Base-by-base conservation (phyloP, 2,113 vertebrate genomes). In the Cairina moschata region DNA sequence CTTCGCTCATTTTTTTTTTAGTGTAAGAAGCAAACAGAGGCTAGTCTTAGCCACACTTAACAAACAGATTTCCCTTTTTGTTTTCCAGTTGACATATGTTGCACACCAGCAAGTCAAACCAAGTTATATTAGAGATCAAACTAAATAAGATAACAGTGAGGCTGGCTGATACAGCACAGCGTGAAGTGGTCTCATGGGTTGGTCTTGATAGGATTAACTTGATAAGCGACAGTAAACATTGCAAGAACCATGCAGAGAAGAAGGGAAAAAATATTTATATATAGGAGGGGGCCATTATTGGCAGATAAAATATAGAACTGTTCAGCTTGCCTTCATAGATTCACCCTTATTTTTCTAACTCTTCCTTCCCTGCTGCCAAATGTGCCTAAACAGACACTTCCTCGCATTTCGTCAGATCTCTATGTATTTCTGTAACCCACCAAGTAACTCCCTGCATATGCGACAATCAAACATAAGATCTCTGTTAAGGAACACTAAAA, bases 371-470 rank as follows among this genome's bases (percentile, higher is more conserved):
- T 32, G 25, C 44, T 40, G 29, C 26, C 31, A 31, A 11, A 34
- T 10, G 65, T 28, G 23, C 40, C 40, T 13, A 23, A 55, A 21
- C 23, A 66, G 32, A 22, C 8, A 21, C 48, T 63, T 59, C 44
- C 25, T 74, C 8, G 2, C 2, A 32, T 38, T 56, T 56, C n/a
- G 48, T n/a, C 67, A 7, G 10, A 54, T 22, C 25, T 48, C 36
- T 17, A 9, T 2, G 1, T 17, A 16, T 36, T 46, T 42, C 36
- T 38, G 14, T 18, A 56, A 17, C 10, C 54, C 32, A 14, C 6
- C 3, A 11, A 18, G 29, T 2, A 5, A 40, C 8, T 9, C 9
- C 32, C 44, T 36, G 18, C 3, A 3, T 8, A 29, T 0, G 2
- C 28, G 16, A 54, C 36, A n/a, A 62, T 9, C 18, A 66, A 60